A percentile compares a stretch with the other conserved stretches of the same genome.
Evolutionary conservation across 2,888 invertebrate species (phyloP).

Genomic region (Pteria penguin): DNA sequence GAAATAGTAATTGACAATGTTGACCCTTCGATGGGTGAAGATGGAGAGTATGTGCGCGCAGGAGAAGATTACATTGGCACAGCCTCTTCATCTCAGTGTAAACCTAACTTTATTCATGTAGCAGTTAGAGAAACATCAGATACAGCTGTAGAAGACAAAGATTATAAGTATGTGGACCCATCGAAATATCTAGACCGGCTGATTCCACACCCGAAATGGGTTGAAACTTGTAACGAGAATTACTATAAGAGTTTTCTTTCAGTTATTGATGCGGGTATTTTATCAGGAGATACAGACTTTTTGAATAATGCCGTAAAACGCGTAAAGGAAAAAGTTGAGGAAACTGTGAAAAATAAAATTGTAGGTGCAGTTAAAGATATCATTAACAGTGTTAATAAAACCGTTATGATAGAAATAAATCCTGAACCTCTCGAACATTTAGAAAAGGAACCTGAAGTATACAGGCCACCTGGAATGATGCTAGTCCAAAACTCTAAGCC

Average conservation of each 20-base stretch:
- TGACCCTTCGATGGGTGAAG: conserved; percentile 17
- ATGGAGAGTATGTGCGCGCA: conserved; percentile 15
- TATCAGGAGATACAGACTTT: not conserved
- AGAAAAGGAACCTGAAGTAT: not conserved
- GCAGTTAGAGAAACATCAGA: conserved; percentile 16
- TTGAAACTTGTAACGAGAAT: conserved; percentile 50
- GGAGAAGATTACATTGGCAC: conserved; percentile 34
- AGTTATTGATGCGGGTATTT: conserved; percentile 11
- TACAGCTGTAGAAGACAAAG: not conserved
- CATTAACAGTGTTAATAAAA: not conserved
- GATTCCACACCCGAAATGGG: conserved; percentile 43
- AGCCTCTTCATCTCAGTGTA: conserved; percentile 12
- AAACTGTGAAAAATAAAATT: not conserved
- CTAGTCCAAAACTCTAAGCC: not conserved
- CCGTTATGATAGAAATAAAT: not conserved
- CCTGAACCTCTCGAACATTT: not conserved
- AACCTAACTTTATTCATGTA: conserved; percentile 41
- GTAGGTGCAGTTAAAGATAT: too few species aligned
- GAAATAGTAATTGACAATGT: conserved; percentile 41
- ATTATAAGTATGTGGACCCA: conserved; percentile 41
- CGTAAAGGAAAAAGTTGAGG: not conserved
- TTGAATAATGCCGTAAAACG: not conserved
- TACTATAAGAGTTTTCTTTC: conserved; percentile 42
- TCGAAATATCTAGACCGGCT: conserved; percentile 43
- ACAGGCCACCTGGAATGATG: conserved; percentile 16